phyloP scores from a whole-genome alignment of 2,797 vertebrate species.

The Bradypodion pumilum region DNA sequence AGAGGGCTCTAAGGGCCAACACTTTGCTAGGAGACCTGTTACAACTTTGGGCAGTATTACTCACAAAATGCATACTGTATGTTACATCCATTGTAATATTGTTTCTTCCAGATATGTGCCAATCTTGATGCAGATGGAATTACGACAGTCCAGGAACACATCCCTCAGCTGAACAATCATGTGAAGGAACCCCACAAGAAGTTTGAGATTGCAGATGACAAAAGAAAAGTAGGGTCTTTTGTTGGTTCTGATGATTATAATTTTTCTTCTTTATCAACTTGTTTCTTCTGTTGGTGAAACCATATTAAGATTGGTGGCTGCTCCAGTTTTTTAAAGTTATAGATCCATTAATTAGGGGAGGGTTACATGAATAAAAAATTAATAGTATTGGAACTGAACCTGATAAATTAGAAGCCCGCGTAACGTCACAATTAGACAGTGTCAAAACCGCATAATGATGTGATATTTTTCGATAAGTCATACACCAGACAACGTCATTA shows the following conservation, averaged over 20 bases:
- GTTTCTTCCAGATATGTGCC: conserved; percentile 89
- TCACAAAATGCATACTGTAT: conserved; percentile 18
- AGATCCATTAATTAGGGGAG: no score
- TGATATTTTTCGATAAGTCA: no score
- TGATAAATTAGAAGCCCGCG: no score
- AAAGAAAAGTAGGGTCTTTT: conserved; percentile 77
- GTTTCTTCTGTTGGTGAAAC: background rate
- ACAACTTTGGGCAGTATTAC: conserved; percentile 25
- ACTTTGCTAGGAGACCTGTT: background rate
- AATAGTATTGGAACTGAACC: background rate
- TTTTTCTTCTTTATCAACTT: background rate
- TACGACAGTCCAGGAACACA: conserved; percentile 81
- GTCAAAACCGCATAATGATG: no score
- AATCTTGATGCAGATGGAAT: conserved; percentile 91
- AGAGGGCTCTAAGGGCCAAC: no score
- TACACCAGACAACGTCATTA: no score
- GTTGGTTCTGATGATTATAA: background rate
- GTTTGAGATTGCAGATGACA: conserved; percentile 80
- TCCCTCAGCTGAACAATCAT: conserved; percentile 66
- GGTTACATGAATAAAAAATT: background rate
- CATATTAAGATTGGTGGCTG: background rate
- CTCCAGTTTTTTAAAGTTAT: background rate
- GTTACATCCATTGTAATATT: background rate
- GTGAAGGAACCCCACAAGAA: conserved; percentile 84
- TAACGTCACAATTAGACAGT: no score